These are phyloP conservation scores for Falco concolor DNA, from an alignment of 2,797 vertebrate genomes.

Conservation along the genomic window DNA sequence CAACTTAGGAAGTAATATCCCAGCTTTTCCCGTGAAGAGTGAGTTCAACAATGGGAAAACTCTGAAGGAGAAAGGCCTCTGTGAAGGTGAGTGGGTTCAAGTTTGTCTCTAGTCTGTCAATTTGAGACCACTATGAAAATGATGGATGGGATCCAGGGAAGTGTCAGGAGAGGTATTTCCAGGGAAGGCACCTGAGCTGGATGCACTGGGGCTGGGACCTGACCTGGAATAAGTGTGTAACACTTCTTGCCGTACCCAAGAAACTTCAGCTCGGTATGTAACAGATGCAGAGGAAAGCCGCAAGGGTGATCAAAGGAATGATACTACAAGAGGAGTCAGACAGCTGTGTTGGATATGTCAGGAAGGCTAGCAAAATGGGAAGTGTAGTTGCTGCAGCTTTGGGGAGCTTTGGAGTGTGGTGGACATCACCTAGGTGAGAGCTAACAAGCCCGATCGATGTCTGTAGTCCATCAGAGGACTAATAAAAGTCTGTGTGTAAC, in stretches of 20 bases:
- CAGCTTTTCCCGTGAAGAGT: neutral
- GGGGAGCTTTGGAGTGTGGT: neutral
- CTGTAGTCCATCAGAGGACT: neutral
- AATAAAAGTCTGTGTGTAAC: neutral
- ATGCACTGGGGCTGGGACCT: neutral
- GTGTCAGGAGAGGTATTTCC: neutral
- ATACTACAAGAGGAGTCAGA: neutral
- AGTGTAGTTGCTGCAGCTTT: neutral
- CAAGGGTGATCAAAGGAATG: neutral
- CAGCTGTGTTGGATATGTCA: neutral
- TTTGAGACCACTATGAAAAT: neutral
- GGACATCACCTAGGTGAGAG: neutral
- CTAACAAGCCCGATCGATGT: neutral
- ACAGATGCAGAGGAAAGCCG: neutral
- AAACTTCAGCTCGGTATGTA: neutral
- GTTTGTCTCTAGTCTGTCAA: neutral
- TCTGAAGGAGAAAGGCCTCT: neutral
- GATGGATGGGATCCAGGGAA: neutral
- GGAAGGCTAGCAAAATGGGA: neutral
- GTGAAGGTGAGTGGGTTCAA: neutral
- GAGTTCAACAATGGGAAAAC: neutral
- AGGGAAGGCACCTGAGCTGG: neutral
- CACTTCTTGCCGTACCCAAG: neutral
- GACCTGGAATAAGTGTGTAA: neutral
- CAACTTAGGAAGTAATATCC: neutral